Evolutionary conservation across 2,888 invertebrate species (phyloP), one percentile per base, ranked within the genome.

Genomic region (Nomada goodeniana): DNA sequence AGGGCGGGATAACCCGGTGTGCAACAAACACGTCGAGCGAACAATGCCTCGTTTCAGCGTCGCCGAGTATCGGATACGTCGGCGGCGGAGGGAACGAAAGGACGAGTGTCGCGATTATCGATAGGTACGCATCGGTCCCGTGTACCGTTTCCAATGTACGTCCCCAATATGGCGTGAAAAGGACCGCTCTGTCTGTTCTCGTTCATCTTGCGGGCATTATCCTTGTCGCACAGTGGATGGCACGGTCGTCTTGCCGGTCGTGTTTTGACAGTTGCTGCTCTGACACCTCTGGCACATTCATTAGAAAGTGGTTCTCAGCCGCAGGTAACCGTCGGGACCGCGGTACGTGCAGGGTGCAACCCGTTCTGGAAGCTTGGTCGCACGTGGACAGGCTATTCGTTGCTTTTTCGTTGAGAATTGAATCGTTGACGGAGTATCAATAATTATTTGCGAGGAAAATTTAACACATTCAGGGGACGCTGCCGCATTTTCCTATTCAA

Each of bases 241-340:
- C 85, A 83, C 83, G 82, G 78, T 79, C 89, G 89, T 76, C 89
- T 88, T 85, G 88, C 85, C 89, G 89, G 76, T 88, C 89, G 90
- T 93, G 93, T 93, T 93, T 93, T 93, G 93, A 93, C 93, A 93
- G 93, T 93, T 93, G 93, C 93, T 90, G 93, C 93, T 93, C 92
- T 89, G 92, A 93, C 93, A 93, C 93, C 93, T 93, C 92, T 89
- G 91, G 89, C 91, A 90, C 92, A 90, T 92, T 93, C 93, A 93
- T 93, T 93, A 93, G 88, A 89, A 91, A 91, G 93, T 89, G 93
- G 92, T 92, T 93, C 93, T 92, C 93, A 93, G 87, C 78, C 72
- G 42, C 47, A 57, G 57, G 47, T 73, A 57, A 23, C 18, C 18
- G 4, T 13, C 5, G 1, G 4, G n/a, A 7, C 36, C 7, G 11